Percentiles rank a stretch among this genome's conserved stretches.
phyloP scores from a whole-genome alignment of 2,888 invertebrate species.

The Tenodera sinensis region DNA sequence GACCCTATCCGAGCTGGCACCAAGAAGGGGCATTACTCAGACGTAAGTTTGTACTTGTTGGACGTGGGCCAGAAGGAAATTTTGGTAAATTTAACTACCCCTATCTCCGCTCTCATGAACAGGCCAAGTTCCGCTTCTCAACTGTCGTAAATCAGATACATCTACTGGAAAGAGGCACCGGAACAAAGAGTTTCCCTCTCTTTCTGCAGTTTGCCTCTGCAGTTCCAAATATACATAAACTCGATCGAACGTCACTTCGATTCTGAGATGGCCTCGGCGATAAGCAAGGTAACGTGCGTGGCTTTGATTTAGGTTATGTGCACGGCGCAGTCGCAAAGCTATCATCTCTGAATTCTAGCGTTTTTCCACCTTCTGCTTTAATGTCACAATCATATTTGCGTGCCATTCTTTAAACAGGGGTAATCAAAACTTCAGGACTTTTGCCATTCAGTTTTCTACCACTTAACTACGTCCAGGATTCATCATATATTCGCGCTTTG shows the following conservation, averaged over 20 bases:
- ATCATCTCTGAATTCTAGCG: not conserved
- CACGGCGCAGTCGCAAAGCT: not conserved
- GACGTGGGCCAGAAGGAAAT: slow-evolving; percentile 2
- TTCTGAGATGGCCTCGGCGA: not conserved
- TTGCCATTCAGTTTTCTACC: too few relatives aligned
- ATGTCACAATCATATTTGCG: not conserved
- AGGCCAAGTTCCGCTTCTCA: not conserved
- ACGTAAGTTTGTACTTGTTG: not conserved
- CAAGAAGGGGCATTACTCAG: not conserved
- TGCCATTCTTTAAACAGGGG: not conserved
- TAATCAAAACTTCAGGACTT: too few relatives aligned
- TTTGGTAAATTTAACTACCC: slow-evolving; percentile 9
- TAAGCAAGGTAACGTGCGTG: not conserved
- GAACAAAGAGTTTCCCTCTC: not conserved
- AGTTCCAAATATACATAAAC: not conserved
- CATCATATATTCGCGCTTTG: too few relatives aligned
- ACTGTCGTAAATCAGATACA: not conserved
- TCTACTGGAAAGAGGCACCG: not conserved
- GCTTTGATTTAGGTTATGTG: not conserved
- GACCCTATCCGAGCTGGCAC: not conserved
- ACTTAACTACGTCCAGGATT: too few relatives aligned
- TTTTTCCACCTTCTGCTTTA: not conserved
- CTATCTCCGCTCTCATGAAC: not conserved
- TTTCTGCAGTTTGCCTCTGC: not conserved
- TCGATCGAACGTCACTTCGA: not conserved